Evolutionary conservation across 92 coral and sea anemone genomes (phyloP).

Genomic region (Metridium senile): DNA sequence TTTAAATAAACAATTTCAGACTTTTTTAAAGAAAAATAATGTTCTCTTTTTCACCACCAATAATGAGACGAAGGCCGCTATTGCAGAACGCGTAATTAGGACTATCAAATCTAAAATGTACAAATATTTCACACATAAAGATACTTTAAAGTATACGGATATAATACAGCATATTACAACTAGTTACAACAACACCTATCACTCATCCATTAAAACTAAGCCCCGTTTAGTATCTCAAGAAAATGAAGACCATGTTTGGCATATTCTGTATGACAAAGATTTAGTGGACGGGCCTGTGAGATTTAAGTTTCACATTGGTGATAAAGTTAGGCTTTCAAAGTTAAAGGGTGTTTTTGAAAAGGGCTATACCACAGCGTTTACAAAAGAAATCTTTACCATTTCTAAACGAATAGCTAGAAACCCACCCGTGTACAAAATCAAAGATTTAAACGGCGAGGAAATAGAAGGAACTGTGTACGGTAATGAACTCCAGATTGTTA

Average conservation of each 20-base stretch:
- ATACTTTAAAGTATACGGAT: slow-evolving; percentile 6
- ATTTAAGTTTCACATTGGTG: slow-evolving; percentile 42
- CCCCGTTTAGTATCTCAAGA: slow-evolving; percentile 21
- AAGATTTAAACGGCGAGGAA: slow-evolving; percentile 28
- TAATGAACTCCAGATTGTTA: slow-evolving; percentile 33
- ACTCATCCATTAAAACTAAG: slow-evolving; percentile 22
- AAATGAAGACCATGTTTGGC: slow-evolving; percentile 35
- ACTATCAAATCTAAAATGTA: slow-evolving; percentile 31
- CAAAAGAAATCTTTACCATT: slow-evolving; percentile 44
- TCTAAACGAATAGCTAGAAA: slow-evolving; percentile 20
- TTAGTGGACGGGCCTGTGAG: background rate
- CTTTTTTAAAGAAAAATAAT: slow-evolving; percentile 13
- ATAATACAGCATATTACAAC: slow-evolving; percentile 17
- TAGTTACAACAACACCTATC: slow-evolving; percentile 36
- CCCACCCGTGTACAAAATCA: slow-evolving; percentile 37
- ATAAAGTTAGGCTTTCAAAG: slow-evolving; percentile 11
- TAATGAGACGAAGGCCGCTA: slow-evolving; percentile 45
- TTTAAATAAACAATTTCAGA: slow-evolving; percentile 25
- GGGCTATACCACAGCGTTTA: slow-evolving; percentile 25
- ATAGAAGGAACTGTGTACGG: slow-evolving; percentile 40
- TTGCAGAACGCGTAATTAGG: slow-evolving; percentile 32
- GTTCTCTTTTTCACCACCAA: slow-evolving; percentile 25
- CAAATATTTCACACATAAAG: slow-evolving; percentile 6
- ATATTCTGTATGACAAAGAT: slow-evolving; percentile 28
- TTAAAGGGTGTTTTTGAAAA: slow-evolving; percentile 36